These are phyloP conservation scores for Drosophila micromelanica DNA, from an alignment of 1,140 invertebrate species.

Conservation along the genomic window DNA sequence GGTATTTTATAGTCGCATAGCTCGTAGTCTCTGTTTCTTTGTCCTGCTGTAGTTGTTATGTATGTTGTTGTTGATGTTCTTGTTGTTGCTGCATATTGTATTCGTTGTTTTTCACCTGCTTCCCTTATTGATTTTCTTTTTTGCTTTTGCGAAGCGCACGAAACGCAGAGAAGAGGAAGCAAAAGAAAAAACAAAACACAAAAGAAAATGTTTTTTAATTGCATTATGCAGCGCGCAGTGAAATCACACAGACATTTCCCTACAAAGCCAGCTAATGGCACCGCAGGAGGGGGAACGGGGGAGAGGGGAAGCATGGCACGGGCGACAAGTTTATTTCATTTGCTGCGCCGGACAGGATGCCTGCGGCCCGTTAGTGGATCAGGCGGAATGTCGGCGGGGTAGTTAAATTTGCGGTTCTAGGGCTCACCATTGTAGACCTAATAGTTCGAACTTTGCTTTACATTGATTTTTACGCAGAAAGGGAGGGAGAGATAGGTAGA, in stretches of 20 bases:
- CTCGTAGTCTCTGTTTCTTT: too few relatives aligned
- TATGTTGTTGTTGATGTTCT: not conserved
- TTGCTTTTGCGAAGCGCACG: slow-evolving; percentile 14
- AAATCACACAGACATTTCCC: slow-evolving; percentile 54
- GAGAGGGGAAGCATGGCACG: slow-evolving; percentile 4
- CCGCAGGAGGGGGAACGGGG: not conserved
- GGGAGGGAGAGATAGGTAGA: not conserved
- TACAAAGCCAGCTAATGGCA: slow-evolving; percentile 10
- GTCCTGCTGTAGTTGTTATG: too few relatives aligned
- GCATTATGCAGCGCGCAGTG: slow-evolving; percentile 62
- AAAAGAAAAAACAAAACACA: slow-evolving; percentile 28
- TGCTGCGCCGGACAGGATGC: slow-evolving; percentile 48
- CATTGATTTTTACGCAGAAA: not conserved
- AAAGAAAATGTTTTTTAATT: slow-evolving; percentile 72
- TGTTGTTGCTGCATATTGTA: slow-evolving; percentile 49
- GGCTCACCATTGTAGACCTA: slow-evolving; percentile 7
- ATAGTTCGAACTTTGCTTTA: slow-evolving; percentile 17
- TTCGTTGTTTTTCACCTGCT: slow-evolving; percentile 48
- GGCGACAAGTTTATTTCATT: slow-evolving; percentile 65
- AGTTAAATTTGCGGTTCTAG: slow-evolving; percentile 1
- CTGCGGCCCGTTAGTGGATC: slow-evolving; percentile 6
- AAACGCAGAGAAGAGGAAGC: slow-evolving; percentile 19
- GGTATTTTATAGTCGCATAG: too few relatives aligned
- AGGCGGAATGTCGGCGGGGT: not conserved
- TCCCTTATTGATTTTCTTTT: slow-evolving; percentile 63